phyloP scores from a whole-genome alignment of 1,140 invertebrate species.

The Saccostrea echinata region DNA sequence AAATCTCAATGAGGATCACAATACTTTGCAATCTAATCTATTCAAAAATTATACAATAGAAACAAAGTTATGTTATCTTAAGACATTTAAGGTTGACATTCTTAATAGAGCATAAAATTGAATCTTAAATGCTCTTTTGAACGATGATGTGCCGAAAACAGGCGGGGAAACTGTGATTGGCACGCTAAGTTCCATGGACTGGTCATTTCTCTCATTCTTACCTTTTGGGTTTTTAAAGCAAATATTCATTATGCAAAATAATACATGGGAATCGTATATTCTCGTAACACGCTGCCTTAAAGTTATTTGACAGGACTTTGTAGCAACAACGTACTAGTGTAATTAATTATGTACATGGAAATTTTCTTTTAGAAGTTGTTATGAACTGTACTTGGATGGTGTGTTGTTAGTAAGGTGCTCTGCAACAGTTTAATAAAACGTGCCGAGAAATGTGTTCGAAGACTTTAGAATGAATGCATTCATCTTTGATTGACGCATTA shows the following conservation, averaged over 20 bases:
- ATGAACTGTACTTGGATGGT: background rate
- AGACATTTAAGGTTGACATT: background rate
- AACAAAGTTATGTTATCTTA: background rate
- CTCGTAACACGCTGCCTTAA: background rate
- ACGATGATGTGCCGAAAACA: background rate
- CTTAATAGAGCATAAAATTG: background rate
- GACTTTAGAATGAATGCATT: background rate
- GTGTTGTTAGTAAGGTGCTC: background rate
- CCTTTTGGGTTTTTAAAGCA: background rate
- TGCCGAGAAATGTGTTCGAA: background rate
- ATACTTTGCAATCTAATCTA: background rate
- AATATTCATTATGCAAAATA: background rate
- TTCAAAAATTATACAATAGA: constrained; percentile 11
- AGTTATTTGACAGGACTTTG: background rate
- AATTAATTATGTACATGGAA: constrained; percentile 30
- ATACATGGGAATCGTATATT: constrained; percentile 19
- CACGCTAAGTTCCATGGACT: background rate
- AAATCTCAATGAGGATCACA: background rate
- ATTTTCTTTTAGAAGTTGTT: background rate
- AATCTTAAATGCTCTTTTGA: background rate
- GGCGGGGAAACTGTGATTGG: constrained; percentile 4
- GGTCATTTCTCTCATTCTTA: background rate
- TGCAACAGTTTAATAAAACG: background rate
- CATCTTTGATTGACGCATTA: constrained; percentile 14
- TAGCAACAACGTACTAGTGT: background rate